phyloP scores from a whole-genome alignment of 2,888 invertebrate genomes.

The Nomada lathburiana region DNA sequence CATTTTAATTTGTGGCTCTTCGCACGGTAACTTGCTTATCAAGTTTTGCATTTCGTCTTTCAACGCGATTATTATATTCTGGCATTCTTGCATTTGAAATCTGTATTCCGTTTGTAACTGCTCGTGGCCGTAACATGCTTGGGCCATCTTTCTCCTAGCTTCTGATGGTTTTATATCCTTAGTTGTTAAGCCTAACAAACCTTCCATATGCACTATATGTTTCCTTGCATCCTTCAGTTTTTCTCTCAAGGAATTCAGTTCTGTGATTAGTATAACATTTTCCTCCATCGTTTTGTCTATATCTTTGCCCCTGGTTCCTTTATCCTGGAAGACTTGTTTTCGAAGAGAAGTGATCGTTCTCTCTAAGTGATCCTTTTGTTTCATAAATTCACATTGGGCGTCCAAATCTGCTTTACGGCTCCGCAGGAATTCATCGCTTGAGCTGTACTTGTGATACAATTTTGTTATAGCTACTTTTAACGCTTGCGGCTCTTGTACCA shows the following conservation, averaged over 20 bases:
- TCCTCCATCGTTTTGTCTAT: slow-evolving; percentile 87
- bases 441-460: slow-evolving; percentile 90
- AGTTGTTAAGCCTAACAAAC: slow-evolving; percentile 88
- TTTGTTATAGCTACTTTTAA: slow-evolving; percentile 86
- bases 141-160: slow-evolving; percentile 88
- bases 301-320: slow-evolving; percentile 62
- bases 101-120: slow-evolving; percentile 87
- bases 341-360: slow-evolving; percentile 85
- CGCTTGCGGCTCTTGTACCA: slow-evolving; percentile 90
- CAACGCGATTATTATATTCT: slow-evolving; percentile 84
- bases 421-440: slow-evolving; percentile 89
- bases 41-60: slow-evolving; percentile 84
- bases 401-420: slow-evolving; percentile 89
- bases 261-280: slow-evolving; percentile 91
- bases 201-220: slow-evolving; percentile 90
- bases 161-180: slow-evolving; percentile 87
- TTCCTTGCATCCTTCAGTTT: slow-evolving; percentile 89
- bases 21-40: slow-evolving; percentile 66
- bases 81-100: slow-evolving; percentile 81
- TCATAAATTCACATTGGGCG: slow-evolving; percentile 90
- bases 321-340: slow-evolving; percentile 83
- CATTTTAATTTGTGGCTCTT: slow-evolving; percentile 41
- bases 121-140: slow-evolving; percentile 87
- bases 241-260: slow-evolving; percentile 90
- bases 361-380: slow-evolving; percentile 94